Evolutionary conservation across 1,140 invertebrate species (phyloP).

Genomic region (Fopius arisanus): DNA sequence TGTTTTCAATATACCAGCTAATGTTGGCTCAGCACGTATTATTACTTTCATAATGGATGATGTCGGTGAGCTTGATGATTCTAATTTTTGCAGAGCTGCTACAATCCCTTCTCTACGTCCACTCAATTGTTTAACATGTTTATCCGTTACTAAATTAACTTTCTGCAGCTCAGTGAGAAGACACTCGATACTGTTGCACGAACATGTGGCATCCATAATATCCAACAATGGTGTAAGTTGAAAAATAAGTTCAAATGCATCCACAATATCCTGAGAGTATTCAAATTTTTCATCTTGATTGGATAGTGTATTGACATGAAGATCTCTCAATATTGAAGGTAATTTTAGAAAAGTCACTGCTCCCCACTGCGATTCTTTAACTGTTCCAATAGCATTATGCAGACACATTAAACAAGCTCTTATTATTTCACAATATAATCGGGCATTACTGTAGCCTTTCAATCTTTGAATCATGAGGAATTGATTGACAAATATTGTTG

Average conservation of each 20-base stretch:
- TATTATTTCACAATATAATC: conserved; percentile 88
- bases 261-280: conserved; percentile 77
- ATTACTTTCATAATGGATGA: conserved; percentile 80
- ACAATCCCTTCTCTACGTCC: conserved; percentile 67
- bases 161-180: conserved; percentile 83
- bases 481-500: conserved; percentile 80
- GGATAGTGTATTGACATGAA: conserved; percentile 68
- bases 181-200: conserved; percentile 86
- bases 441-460: conserved; percentile 75
- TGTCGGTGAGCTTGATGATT: conserved; percentile 69
- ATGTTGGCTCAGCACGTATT: conserved; percentile 85
- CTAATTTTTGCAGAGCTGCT: conserved; percentile 69
- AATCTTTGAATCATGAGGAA: conserved; percentile 83
- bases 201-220: conserved; percentile 86
- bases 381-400: conserved; percentile 77
- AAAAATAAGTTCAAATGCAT: conserved; percentile 82
- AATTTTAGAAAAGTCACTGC: conserved; percentile 93
- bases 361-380: conserved; percentile 89
- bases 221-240: conserved; percentile 85
- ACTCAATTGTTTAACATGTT: conserved; percentile 76
- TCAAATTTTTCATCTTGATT: conserved; percentile 67
- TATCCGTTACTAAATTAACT: conserved; percentile 81
- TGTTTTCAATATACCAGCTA: conserved; percentile 87
- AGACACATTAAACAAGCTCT: conserved; percentile 88
- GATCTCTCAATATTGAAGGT: conserved; percentile 78